Evolutionary conservation across 2,888 invertebrate species (phyloP).

Genomic region (Notodonta ziczac): DNA sequence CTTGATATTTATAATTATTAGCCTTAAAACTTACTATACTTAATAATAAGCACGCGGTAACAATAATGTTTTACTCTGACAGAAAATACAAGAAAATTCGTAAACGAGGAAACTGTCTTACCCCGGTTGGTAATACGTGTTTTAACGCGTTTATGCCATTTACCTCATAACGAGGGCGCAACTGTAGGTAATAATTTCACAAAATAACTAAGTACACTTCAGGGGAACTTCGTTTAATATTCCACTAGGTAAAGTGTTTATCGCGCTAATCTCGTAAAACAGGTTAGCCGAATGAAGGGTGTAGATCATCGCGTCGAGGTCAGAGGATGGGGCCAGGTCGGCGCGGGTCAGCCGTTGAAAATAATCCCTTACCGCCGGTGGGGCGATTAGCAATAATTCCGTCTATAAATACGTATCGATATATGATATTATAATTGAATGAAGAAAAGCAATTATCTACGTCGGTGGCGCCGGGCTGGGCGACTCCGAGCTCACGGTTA

Average conservation of each 20-base stretch:
- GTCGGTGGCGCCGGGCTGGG: constrained; percentile 42
- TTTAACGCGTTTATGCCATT: constrained; percentile 44
- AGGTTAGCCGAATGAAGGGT: constrained; percentile 74
- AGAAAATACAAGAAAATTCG: constrained; percentile 40
- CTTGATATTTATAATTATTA: neutral
- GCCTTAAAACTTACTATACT: too few relatives aligned
- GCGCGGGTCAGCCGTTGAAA: constrained; percentile 63
- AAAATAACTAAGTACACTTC: constrained; percentile 53
- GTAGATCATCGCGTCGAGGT: constrained; percentile 71
- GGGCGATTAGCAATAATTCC: constrained; percentile 51
- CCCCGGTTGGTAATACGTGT: constrained; percentile 46
- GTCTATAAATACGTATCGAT: constrained; percentile 45
- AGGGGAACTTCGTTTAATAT: constrained; percentile 58
- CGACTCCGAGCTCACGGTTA: constrained; percentile 40
- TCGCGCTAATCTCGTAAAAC: constrained; percentile 69
- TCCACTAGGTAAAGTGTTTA: constrained; percentile 63
- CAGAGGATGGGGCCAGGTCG: constrained; percentile 73
- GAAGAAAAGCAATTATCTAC: constrained; percentile 54
- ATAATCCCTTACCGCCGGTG: constrained; percentile 63
- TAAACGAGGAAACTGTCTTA: constrained; percentile 52
- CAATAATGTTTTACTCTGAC: constrained; percentile 21
- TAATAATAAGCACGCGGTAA: constrained; percentile 7
- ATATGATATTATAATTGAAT: constrained; percentile 54
- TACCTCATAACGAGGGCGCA: constrained; percentile 48
- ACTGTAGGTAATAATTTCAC: constrained; percentile 51